Conservation (phyloP, 2,797 vertebrate species). For the Paguma larvata region DNA sequence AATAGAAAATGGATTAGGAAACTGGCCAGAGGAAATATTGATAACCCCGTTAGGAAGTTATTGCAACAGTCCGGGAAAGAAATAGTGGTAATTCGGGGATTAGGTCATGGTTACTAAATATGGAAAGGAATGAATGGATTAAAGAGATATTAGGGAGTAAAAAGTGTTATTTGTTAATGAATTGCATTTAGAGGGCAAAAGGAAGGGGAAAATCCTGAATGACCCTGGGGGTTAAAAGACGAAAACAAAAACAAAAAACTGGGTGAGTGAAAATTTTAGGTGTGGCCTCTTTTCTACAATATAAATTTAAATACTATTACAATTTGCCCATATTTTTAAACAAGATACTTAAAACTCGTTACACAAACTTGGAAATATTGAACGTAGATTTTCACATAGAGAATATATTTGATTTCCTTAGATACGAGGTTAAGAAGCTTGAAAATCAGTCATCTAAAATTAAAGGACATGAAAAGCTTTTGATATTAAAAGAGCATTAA, state of each 20-base stretch:
- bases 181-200: not conserved
- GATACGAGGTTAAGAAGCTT: constrained; percentile 65
- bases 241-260: too few species aligned
- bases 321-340: constrained; percentile 53
- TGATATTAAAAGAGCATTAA: constrained; percentile 54
- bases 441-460: constrained; percentile 80
- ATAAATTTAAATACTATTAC: constrained; percentile 19
- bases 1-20: constrained; percentile 46
- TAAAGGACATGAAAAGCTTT: constrained; percentile 68
- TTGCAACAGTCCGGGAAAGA: not conserved
- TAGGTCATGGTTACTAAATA: not conserved
- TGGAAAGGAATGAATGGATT: not conserved
- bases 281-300: not conserved
- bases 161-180: not conserved
- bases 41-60: not conserved
- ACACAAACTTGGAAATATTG: constrained; percentile 59
- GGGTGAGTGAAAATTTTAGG: not conserved
- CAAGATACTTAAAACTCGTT: not conserved
- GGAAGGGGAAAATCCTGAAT: not conserved
- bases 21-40: not conserved
- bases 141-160: not conserved
- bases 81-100: not conserved
- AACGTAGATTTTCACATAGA: not conserved
- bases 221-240: too few species aligned
- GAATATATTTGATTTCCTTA: constrained; percentile 52